These are phyloP conservation scores for Thaumetopoea pityocampa DNA, from an alignment of 1,140 invertebrate species.

Conservation along the genomic window DNA sequence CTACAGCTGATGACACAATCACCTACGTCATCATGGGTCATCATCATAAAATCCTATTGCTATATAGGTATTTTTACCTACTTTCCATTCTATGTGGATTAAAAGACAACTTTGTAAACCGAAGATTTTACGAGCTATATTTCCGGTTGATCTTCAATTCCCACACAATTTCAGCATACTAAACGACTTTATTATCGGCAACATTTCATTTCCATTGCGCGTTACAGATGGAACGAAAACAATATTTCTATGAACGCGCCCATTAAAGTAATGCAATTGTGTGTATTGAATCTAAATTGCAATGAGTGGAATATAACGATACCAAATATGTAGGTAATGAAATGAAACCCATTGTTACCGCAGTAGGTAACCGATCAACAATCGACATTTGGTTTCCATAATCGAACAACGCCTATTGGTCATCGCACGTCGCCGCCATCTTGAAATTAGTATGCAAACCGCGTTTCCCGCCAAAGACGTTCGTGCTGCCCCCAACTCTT, in stretches of 20 bases:
- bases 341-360: slow-evolving; percentile 41
- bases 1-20: no score
- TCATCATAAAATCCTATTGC: no score
- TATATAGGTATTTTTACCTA: no score
- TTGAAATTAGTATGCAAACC: slow-evolving; percentile 40
- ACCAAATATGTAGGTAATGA: slow-evolving; percentile 51
- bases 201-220: slow-evolving; percentile 9
- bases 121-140: no score
- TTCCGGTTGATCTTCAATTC: no score
- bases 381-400: slow-evolving; percentile 45
- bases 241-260: slow-evolving; percentile 19
- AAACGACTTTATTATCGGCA: no score
- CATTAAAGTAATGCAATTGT: slow-evolving; percentile 17
- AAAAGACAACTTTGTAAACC: no score
- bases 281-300: slow-evolving; percentile 17
- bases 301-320: slow-evolving; percentile 11
- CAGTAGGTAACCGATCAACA: slow-evolving; percentile 37
- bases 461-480: slow-evolving; percentile 58
- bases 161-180: no score
- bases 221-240: slow-evolving; percentile 12
- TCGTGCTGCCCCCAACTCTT: slow-evolving; percentile 52
- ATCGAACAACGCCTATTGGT: slow-evolving; percentile 41
- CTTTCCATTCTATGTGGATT: no score
- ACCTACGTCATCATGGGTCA: no score
- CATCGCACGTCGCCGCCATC: slow-evolving; percentile 32